phyloP scores from a whole-genome alignment of 2,797 vertebrate genomes.

The Prunella strophiata region DNA sequence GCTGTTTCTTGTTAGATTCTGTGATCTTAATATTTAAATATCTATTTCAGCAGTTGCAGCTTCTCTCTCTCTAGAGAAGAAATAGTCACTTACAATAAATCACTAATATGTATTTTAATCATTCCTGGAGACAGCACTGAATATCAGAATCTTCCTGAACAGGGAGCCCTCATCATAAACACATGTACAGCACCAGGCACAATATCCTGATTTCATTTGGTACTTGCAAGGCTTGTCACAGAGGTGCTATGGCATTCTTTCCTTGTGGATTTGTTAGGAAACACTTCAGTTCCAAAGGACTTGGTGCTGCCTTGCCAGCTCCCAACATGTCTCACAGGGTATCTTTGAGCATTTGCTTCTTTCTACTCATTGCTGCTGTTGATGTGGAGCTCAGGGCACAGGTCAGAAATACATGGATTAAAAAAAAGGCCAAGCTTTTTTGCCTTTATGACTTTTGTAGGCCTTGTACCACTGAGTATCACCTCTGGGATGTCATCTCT shows the following conservation, averaged over 20 bases:
- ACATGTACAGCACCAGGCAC: background rate
- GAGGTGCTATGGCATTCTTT: background rate
- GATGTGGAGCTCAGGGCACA: background rate
- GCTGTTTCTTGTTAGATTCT: conserved; percentile 36
- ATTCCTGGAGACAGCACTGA: background rate
- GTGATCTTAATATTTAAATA: conserved; percentile 46
- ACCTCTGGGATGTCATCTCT: background rate
- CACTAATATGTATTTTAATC: background rate
- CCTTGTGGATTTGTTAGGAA: background rate
- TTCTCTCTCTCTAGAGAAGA: background rate
- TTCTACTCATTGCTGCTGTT: background rate
- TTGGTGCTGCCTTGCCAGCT: background rate
- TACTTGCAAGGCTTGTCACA: background rate
- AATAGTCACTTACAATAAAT: background rate
- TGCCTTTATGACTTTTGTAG: background rate
- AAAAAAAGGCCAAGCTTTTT: background rate
- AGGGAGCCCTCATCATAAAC: background rate
- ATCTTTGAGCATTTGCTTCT: background rate
- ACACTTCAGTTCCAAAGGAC: background rate
- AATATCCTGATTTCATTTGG: background rate
- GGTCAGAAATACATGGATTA: background rate
- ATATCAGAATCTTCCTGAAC: background rate
- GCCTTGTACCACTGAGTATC: background rate
- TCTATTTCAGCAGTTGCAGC: background rate
- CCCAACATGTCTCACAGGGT: rapidly evolving